A percentile compares a stretch with the other conserved stretches of the same genome.
Evolutionary conservation across 2,113 vertebrate species (phyloP).

Genomic region (Sphyrna mokarran): DNA sequence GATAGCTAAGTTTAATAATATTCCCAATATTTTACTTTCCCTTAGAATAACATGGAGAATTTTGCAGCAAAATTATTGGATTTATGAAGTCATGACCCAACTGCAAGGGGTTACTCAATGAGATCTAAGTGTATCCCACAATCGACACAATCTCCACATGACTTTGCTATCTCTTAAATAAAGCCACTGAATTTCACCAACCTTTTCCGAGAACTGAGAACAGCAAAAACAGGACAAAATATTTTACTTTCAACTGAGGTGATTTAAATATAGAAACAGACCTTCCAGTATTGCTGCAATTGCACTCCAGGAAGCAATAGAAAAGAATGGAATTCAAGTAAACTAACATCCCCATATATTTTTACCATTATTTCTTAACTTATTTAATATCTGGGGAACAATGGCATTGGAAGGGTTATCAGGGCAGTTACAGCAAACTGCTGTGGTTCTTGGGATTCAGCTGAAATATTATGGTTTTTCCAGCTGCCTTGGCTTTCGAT

Average conservation of each 20-base stretch:
- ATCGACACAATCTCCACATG: not conserved
- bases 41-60: not conserved
- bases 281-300: not conserved
- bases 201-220: not conserved
- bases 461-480: not conserved
- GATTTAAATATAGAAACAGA: not conserved
- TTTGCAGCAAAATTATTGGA: not conserved
- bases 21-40: not conserved
- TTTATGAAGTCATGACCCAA: not conserved
- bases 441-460: not conserved
- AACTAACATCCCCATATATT: not conserved
- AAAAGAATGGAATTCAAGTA: not conserved
- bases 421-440: not conserved
- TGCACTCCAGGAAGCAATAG: not conserved
- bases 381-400: not conserved
- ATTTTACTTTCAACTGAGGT: not conserved
- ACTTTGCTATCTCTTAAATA: not conserved
- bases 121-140: not conserved
- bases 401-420: not conserved
- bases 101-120: not conserved
- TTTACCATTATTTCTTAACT: constrained; percentile 1
- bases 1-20: not conserved
- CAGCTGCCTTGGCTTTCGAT: constrained; percentile 11
- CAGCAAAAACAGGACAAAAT: not conserved
- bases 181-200: not conserved